These are phyloP conservation scores for Peromyscus aztecus DNA, from an alignment of 2,797 vertebrate genomes.

Conservation along the genomic window DNA sequence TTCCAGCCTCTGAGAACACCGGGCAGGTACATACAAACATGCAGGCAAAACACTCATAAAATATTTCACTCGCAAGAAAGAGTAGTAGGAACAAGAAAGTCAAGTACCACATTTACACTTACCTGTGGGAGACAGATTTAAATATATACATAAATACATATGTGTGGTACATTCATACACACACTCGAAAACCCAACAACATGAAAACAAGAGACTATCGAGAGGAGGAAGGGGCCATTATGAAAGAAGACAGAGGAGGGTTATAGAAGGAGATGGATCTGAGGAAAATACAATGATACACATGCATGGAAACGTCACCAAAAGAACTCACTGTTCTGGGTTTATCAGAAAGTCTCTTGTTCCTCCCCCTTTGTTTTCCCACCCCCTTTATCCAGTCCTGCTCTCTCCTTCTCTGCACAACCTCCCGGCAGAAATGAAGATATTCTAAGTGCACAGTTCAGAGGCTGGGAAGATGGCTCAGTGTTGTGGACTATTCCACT, in stretches of 20 bases:
- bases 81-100: background rate
- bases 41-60: background rate
- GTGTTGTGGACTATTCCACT: background rate
- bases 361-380: background rate
- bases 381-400: background rate
- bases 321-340: background rate
- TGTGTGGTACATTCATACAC: background rate
- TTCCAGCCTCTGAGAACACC: background rate
- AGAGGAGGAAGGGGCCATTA: background rate
- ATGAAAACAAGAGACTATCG: background rate
- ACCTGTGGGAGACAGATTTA: background rate
- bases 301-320: background rate
- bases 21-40: background rate
- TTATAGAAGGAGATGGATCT: background rate
- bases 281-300: background rate
- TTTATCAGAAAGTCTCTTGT: background rate
- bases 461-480: background rate
- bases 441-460: background rate
- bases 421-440: background rate
- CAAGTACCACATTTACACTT: background rate
- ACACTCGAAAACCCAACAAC: background rate
- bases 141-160: background rate
- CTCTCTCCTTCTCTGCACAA: background rate
- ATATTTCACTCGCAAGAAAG: background rate
- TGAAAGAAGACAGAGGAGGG: background rate